A percentile compares a stretch with the other conserved stretches of the same genome.
Evolutionary conservation across 1,140 invertebrate species (phyloP).

Genomic region (Bombus fervidus): DNA sequence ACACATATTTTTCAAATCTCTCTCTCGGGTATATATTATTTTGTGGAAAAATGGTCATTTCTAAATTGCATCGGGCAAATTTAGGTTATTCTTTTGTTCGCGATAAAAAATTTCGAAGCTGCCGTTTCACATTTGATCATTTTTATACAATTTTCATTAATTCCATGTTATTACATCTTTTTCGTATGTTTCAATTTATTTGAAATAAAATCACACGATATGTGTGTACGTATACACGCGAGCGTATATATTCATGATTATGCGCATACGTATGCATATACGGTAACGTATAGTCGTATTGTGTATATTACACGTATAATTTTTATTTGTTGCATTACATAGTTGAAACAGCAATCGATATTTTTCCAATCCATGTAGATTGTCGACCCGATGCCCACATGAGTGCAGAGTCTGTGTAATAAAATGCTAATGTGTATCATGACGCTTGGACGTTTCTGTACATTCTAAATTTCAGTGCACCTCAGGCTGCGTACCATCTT

Average conservation of each 20-base stretch:
- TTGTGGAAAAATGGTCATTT: neutral
- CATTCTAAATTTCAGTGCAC: constrained; percentile 79
- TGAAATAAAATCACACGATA: neutral
- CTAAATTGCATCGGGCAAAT: neutral
- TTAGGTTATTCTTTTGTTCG: neutral
- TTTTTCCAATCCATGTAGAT: constrained; percentile 49
- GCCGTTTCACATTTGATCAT: constrained; percentile 3
- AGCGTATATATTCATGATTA: neutral
- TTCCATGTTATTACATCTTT: neutral
- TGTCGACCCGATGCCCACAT: constrained; percentile 68
- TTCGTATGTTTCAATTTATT: neutral
- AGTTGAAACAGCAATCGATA: constrained; percentile 36
- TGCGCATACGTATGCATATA: constrained; percentile 10
- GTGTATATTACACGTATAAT: constrained; percentile 30
- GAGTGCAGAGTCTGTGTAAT: constrained; percentile 68
- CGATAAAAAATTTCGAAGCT: neutral
- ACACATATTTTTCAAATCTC: neutral
- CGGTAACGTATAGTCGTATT: constrained; percentile 43
- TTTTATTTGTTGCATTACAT: constrained; percentile 51
- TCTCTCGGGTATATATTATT: constrained; percentile 6
- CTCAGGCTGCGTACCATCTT: constrained; percentile 78
- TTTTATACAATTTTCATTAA: neutral
- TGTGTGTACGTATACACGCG: neutral
- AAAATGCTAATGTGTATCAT: constrained; percentile 62
- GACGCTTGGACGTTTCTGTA: constrained; percentile 74